These are phyloP conservation scores for Eilema sororculum DNA, from an alignment of 2,888 invertebrate species.

Conservation along the genomic window DNA sequence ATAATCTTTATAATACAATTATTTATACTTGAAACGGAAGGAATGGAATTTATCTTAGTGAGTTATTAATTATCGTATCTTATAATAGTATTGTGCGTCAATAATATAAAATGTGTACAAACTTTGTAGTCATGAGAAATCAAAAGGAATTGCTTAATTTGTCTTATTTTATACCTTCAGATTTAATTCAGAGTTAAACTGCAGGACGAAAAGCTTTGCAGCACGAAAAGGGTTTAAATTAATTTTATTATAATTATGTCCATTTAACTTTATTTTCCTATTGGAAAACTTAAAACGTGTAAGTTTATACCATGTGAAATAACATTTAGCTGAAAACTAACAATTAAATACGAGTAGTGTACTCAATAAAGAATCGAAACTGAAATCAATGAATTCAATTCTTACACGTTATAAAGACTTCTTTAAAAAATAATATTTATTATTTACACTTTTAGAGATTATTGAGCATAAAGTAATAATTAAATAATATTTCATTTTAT, in stretches of 20 bases:
- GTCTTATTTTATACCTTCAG: not conserved
- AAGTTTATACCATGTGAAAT: not conserved
- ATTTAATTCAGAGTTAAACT: not conserved
- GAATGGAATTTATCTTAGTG: not conserved
- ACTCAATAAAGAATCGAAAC: not conserved
- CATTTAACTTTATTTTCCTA: not conserved
- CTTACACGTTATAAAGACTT: not conserved
- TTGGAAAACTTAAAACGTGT: not conserved
- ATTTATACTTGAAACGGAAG: not conserved
- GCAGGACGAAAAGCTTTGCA: not conserved
- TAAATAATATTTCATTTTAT: no score
- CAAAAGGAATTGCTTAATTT: not conserved
- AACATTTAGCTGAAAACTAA: not conserved
- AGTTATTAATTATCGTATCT: conserved; percentile 4
- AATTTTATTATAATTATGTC: not conserved
- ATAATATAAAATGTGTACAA: not conserved
- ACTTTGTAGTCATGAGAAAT: not conserved
- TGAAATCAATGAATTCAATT: not conserved
- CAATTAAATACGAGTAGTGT: not conserved
- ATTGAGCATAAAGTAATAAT: no score
- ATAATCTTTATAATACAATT: not conserved
- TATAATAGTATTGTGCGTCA: conserved; percentile 3
- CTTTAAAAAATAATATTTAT: no score
- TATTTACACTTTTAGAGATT: no score
- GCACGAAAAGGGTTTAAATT: not conserved